phyloP scores from a whole-genome alignment of 2,888 invertebrate genomes.

The Steinernema carpocapsae region DNA sequence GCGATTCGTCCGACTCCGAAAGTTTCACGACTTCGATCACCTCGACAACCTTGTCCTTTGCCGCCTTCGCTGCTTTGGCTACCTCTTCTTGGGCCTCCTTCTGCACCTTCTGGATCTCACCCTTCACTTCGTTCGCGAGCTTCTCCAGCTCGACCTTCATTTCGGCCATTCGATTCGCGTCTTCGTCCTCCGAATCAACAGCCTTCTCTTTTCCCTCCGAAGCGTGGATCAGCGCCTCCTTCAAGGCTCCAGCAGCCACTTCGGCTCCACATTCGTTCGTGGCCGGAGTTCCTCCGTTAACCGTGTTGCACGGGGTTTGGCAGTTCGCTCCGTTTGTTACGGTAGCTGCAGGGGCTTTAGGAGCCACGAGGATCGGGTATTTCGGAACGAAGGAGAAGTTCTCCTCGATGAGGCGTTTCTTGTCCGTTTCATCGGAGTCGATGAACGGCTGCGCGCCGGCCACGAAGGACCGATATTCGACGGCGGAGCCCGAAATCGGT shows the following conservation, averaged over 20 bases:
- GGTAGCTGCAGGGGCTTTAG: not conserved
- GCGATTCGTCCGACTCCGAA: not conserved
- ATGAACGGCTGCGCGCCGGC: constrained; percentile 45
- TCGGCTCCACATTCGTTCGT: constrained; percentile 9
- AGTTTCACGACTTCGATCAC: not conserved
- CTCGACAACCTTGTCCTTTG: constrained; percentile 22
- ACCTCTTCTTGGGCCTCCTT: constrained; percentile 31
- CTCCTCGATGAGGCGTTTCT: constrained; percentile 39
- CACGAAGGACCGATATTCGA: constrained; percentile 44
- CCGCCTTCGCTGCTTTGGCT: constrained; percentile 17
- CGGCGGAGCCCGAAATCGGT: constrained; percentile 45
- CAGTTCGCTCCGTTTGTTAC: not conserved
- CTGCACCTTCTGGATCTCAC: constrained; percentile 26
- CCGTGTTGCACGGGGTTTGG: constrained; percentile 26
- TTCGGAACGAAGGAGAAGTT: constrained; percentile 44
- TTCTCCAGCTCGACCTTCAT: constrained; percentile 33
- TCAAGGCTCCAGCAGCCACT: constrained; percentile 35
- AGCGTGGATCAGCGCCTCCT: constrained; percentile 35
- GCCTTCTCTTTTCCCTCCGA: constrained; percentile 17
- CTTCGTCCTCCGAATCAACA: not conserved
- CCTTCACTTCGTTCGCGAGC: constrained; percentile 21
- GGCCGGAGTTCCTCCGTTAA: constrained; percentile 18
- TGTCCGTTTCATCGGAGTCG: constrained; percentile 46
- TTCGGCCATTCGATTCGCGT: constrained; percentile 20
- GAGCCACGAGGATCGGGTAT: constrained; percentile 41